phyloP scores from a whole-genome alignment of 2,113 vertebrate species.

The Dipodomys merriami region DNA sequence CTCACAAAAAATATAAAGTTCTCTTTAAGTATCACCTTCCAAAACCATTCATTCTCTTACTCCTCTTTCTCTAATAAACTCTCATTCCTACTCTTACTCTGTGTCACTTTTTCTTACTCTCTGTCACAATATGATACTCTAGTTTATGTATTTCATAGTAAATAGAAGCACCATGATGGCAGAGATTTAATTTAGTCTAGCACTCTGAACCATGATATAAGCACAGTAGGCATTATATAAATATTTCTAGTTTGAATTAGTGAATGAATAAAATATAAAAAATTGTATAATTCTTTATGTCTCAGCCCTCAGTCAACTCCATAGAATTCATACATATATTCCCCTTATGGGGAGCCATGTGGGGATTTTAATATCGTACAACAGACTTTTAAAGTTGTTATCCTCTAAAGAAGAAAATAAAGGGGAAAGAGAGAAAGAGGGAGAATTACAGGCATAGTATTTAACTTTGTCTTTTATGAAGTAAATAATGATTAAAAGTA shows the following conservation, averaged over 20 bases:
- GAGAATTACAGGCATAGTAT: background rate
- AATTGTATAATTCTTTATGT: background rate
- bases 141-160: constrained; percentile 30
- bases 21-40: background rate
- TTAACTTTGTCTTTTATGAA: constrained; percentile 57
- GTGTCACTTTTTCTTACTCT: background rate
- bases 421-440: background rate
- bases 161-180: background rate
- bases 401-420: constrained; percentile 12
- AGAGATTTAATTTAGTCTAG: background rate
- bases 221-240: background rate
- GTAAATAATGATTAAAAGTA: constrained; percentile 32
- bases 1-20: background rate
- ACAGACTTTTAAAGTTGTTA: background rate
- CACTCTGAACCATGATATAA: background rate
- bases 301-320: background rate
- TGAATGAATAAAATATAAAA: background rate
- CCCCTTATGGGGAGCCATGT: background rate
- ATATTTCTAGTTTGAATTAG: background rate
- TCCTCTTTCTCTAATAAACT: background rate
- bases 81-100: background rate
- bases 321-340: background rate
- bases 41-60: background rate
- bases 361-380: background rate
- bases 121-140: background rate